A percentile compares a stretch with the other conserved stretches of the same genome.
Evolutionary conservation across 64 coral and sea anemone species (phyloP).

Genomic region (Stichodactyla mertensii): DNA sequence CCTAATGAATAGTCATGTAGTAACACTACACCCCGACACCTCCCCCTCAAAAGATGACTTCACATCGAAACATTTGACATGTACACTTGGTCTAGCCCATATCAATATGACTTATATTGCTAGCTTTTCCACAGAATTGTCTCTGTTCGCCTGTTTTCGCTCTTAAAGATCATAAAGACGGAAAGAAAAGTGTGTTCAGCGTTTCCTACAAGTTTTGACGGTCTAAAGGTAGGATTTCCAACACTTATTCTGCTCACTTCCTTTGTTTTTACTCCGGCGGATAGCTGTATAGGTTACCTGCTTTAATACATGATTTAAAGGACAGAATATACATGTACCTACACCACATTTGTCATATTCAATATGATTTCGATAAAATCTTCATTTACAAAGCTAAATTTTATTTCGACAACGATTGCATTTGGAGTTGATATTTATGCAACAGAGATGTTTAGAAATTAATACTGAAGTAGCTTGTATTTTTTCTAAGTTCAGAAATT

Average conservation of each 20-base stretch:
- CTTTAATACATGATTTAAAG: no score
- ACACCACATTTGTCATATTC: no score
- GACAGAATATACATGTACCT: no score
- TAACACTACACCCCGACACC: background rate
- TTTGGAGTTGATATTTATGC: no score
- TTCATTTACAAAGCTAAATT: no score
- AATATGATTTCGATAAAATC: no score
- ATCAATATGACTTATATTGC: conserved; percentile 1
- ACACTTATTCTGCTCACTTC: background rate
- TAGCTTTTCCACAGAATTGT: background rate
- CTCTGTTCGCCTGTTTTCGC: background rate
- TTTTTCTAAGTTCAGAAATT: no score
- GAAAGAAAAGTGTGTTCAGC: background rate
- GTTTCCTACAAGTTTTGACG: background rate
- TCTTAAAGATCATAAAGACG: background rate
- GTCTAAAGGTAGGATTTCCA: background rate
- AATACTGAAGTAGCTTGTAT: no score
- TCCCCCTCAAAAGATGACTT: conserved; percentile 11
- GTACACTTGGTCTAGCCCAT: background rate
- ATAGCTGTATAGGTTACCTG: no score
- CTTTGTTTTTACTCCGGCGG: no score
- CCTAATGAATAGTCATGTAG: background rate
- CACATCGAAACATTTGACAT: background rate
- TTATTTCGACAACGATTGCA: no score
- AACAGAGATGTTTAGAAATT: no score